A percentile compares a stretch with the other conserved stretches of the same genome.
These are phyloP conservation scores for Nannoperca obscura DNA, from an alignment of 2,797 vertebrate genomes.

Conservation along the genomic window DNA sequence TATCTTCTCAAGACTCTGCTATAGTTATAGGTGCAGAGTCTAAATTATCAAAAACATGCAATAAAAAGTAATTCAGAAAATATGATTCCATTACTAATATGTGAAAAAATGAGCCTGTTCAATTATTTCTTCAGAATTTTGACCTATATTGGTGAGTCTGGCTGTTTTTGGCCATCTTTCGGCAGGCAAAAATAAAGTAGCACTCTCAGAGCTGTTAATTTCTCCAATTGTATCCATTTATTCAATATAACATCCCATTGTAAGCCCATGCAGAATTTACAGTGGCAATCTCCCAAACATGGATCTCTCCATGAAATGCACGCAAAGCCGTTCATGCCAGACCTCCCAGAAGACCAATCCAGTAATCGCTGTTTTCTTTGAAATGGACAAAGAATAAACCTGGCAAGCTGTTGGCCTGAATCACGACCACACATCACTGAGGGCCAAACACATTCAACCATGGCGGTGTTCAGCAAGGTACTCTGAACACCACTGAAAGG, in stretches of 20 bases:
- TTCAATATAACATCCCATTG: conserved; percentile 27
- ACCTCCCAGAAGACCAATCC: conserved; percentile 78
- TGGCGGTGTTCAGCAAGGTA: conserved; percentile 46
- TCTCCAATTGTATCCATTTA: conserved; percentile 29
- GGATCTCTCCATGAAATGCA: conserved; percentile 37
- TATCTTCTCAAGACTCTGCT: not conserved
- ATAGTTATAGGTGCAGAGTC: not conserved
- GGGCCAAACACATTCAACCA: conserved; percentile 61
- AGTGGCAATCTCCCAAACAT: conserved; percentile 47
- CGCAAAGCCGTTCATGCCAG: conserved; percentile 53
- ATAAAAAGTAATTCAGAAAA: not conserved
- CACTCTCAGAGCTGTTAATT: conserved; percentile 7
- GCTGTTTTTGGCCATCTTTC: not conserved
- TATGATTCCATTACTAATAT: not conserved
- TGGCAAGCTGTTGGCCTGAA: conserved; percentile 50
- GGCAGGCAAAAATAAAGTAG: conserved; percentile 3
- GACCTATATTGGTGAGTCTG: conserved; percentile 1
- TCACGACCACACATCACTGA: conserved; percentile 56
- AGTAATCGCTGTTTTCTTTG: conserved; percentile 71
- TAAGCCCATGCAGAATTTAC: conserved; percentile 26
- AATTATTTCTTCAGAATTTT: not conserved
- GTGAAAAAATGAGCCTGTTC: not conserved
- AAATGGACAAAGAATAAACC: conserved; percentile 69
- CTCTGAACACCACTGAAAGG: not conserved
- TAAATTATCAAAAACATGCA: not conserved